Conservation (phyloP, 2,113 vertebrate genomes). For the Entelurus aequoreus region DNA sequence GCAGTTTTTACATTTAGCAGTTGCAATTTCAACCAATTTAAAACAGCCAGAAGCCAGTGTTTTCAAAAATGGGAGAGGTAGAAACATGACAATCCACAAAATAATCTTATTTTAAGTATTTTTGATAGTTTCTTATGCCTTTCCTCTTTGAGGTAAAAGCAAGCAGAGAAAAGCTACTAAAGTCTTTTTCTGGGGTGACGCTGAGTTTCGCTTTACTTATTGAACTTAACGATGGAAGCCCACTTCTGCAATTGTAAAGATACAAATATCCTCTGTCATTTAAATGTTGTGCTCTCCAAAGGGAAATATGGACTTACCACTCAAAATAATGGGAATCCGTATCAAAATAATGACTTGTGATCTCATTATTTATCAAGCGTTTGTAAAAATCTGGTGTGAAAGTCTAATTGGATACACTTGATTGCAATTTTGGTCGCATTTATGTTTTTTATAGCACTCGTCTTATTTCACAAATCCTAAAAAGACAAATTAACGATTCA, state of each 20-base stretch:
- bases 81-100: slow-evolving; percentile 15
- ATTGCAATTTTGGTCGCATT: not conserved
- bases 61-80: slow-evolving; percentile 37
- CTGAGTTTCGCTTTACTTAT: not conserved
- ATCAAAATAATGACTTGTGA: not conserved
- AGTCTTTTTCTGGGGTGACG: not conserved
- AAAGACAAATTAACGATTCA: not conserved
- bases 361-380: not conserved
- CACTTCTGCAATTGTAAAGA: not conserved
- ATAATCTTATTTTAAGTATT: slow-evolving; percentile 16
- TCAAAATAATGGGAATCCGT: not conserved
- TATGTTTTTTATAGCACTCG: not conserved
- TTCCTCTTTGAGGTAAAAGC: slow-evolving; percentile 5
- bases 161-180: not conserved
- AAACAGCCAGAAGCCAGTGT: slow-evolving; percentile 42
- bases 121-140: slow-evolving; percentile 10
- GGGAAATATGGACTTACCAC: not conserved
- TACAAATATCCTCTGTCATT: not conserved
- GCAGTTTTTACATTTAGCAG: slow-evolving; percentile 1
- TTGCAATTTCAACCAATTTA: slow-evolving; percentile 15
- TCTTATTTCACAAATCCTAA: not conserved
- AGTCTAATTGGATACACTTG: not conserved
- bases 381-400: not conserved
- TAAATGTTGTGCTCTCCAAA: not conserved
- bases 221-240: not conserved